These are phyloP conservation scores for Myotis planiceps DNA, from an alignment of 2,797 vertebrate species.

Conservation along the genomic window DNA sequence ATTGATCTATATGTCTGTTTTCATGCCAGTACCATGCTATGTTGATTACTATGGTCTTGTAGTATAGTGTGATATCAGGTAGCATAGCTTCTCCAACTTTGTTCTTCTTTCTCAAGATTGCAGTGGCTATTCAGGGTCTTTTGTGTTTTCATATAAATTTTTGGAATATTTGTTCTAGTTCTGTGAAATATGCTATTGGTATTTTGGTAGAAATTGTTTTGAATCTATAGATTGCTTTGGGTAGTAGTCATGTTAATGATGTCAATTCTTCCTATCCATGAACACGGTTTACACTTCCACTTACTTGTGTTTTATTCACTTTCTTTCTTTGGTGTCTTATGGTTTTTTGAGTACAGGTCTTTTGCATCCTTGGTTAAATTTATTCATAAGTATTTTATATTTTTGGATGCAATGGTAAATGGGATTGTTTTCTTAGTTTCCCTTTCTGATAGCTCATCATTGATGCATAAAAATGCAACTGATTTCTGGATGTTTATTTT, in stretches of 20 bases:
- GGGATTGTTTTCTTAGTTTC: not conserved
- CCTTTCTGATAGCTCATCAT: not conserved
- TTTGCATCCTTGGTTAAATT: not conserved
- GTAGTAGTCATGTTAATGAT: not conserved
- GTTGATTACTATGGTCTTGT: not conserved
- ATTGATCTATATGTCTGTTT: not conserved
- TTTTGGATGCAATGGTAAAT: not conserved
- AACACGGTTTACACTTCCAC: not conserved
- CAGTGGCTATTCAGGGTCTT: not conserved
- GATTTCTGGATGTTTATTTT: not conserved
- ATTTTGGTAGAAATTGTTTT: not conserved
- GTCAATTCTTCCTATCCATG: not conserved
- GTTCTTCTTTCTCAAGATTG: not conserved
- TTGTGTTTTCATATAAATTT: not conserved
- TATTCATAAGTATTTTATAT: not conserved
- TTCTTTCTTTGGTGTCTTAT: not conserved
- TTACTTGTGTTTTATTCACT: not conserved
- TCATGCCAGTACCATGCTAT: not conserved
- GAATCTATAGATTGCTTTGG: not conserved
- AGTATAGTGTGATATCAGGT: not conserved
- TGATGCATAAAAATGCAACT: not conserved
- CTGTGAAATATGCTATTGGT: not conserved
- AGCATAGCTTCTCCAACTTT: not conserved
- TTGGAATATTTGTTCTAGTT: not conserved
- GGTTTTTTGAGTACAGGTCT: not conserved